Conservation (phyloP, 1,140 invertebrate genomes). For the Drosophila burlai region DNA sequence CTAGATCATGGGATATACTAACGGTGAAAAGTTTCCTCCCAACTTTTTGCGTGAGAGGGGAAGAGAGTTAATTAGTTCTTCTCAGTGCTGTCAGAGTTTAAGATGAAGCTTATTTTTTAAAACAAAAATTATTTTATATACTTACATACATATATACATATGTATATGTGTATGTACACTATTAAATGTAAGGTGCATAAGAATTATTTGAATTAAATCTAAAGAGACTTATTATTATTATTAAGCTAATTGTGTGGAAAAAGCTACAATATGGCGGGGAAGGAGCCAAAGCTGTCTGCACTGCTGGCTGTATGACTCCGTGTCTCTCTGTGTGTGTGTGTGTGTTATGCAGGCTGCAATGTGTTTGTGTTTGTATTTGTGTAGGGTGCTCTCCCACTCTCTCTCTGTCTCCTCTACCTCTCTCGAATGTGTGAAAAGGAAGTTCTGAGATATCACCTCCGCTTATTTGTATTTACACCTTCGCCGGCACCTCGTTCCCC, state of each 20-base stretch:
- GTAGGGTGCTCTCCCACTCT: conserved; percentile 56
- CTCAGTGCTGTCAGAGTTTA: neutral
- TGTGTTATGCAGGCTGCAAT: conserved; percentile 21
- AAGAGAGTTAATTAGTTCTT: too few relatives aligned
- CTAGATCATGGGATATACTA: neutral
- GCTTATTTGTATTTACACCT: conserved; percentile 84
- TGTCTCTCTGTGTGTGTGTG: conserved; percentile 17
- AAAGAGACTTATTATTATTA: neutral
- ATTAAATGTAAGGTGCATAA: neutral
- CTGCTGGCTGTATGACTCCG: neutral
- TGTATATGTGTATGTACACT: neutral
- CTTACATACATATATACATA: too few relatives aligned
- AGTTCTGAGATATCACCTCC: conserved; percentile 83
- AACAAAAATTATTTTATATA: neutral
- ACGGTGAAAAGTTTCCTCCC: neutral
- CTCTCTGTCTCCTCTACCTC: conserved; percentile 31
- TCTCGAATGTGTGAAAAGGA: conserved; percentile 80
- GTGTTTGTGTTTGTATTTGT: conserved; percentile 53
- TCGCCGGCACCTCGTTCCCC: conserved; percentile 46
- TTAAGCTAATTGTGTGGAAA: neutral
- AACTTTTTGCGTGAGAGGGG: neutral
- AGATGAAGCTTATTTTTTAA: neutral
- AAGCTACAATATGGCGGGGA: neutral
- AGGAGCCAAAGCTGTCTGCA: neutral
- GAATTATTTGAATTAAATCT: neutral